phyloP scores from a whole-genome alignment of 2,797 vertebrate genomes.

The Ataeniobius toweri region DNA sequence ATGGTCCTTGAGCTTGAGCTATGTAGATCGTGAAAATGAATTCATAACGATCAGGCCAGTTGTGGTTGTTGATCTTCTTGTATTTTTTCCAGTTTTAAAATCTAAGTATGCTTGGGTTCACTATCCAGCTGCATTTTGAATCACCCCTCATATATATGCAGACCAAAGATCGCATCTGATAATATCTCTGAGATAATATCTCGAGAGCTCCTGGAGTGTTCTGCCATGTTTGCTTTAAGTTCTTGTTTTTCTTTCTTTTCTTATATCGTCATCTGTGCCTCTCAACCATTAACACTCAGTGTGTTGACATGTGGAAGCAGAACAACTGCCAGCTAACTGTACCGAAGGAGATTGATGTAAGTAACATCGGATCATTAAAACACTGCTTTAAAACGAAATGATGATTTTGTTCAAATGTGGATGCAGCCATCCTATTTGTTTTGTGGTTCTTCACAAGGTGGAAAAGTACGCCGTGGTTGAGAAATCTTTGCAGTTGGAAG shows the following conservation, averaged over 20 bases:
- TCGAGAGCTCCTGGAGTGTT: background rate
- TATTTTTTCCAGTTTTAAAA: background rate
- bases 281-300: slow-evolving; percentile 74
- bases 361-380: slow-evolving; percentile 61
- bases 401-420: background rate
- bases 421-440: slow-evolving; percentile 19
- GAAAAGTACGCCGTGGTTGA: slow-evolving; percentile 97
- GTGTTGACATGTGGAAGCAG: slow-evolving; percentile 98
- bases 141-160: background rate
- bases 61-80: background rate
- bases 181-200: background rate
- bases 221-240: background rate
- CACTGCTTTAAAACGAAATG: slow-evolving; percentile 16
- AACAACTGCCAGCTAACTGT: slow-evolving; percentile 89
- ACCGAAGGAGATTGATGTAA: slow-evolving; percentile 97
- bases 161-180: background rate
- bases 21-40: background rate
- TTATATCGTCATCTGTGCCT: slow-evolving; percentile 5
- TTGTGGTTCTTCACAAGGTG: slow-evolving; percentile 82
- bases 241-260: slow-evolving; percentile 2
- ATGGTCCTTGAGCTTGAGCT: background rate
- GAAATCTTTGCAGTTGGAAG: slow-evolving; percentile 90
- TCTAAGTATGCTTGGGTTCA: background rate
- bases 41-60: background rate
- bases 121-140: background rate